Conservation (phyloP, 2,113 vertebrate species). For the Stigmatopora nigra region DNA sequence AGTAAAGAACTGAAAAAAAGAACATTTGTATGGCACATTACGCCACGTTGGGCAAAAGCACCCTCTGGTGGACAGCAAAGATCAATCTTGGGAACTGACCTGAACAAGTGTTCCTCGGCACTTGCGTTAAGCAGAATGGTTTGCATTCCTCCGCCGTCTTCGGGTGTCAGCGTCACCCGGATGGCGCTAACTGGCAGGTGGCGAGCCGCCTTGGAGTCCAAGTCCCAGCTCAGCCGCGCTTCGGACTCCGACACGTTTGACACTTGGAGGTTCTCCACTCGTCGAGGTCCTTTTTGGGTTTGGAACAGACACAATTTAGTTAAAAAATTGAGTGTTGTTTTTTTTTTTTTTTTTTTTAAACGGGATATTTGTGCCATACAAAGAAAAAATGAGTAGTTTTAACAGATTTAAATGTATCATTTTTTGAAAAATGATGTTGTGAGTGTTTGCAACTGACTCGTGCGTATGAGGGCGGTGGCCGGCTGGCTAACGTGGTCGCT, state of each 20-base stretch:
- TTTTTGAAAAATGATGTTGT: not conserved
- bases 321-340: no score
- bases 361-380: no score
- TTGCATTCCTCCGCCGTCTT: conserved; percentile 62
- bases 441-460: conserved; percentile 74
- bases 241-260: conserved; percentile 78
- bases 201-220: conserved; percentile 75
- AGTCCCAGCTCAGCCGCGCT: conserved; percentile 81
- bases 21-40: not conserved
- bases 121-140: conserved; percentile 77
- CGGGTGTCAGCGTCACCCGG: conserved; percentile 75
- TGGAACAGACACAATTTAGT: not conserved
- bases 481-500: conserved; percentile 93
- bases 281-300: conserved; percentile 73
- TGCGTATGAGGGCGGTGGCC: conserved; percentile 78
- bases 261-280: conserved; percentile 81
- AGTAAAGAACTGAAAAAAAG: conserved; percentile 73
- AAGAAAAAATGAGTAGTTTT: no score
- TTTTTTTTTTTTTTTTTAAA: no score
- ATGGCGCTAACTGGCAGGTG: conserved; percentile 78
- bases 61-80: conserved; percentile 21
- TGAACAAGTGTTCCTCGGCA: conserved; percentile 76
- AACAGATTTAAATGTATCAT: no score
- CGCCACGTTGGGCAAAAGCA: conserved; percentile 5
- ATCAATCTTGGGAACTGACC: conserved; percentile 66